Percentiles rank a stretch among this genome's conserved stretches.
Evolutionary conservation across 2,113 vertebrate genomes (phyloP).

Genomic region (Petrocephalus zakoni): DNA sequence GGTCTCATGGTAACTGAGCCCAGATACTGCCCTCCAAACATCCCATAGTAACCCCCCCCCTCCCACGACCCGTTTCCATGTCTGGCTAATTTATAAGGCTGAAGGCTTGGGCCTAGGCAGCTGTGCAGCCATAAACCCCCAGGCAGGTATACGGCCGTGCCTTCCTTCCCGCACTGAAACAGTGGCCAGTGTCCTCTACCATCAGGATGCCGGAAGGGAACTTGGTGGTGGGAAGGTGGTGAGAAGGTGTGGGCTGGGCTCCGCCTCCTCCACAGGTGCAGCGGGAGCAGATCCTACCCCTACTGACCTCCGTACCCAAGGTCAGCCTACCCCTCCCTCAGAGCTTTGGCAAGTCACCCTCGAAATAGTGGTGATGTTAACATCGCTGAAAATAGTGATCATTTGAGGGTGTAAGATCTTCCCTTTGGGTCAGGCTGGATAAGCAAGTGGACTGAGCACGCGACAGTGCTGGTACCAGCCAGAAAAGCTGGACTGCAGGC

Average conservation of each 20-base stretch:
- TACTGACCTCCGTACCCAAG: not conserved
- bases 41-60: not conserved
- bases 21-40: slow-evolving; percentile 7
- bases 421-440: not conserved
- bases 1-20: slow-evolving; percentile 23
- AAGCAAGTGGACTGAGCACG: not conserved
- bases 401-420: not conserved
- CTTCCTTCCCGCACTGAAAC: not conserved
- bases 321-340: not conserved
- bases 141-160: not conserved
- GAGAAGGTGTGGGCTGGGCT: not conserved
- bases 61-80: not conserved
- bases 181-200: not conserved
- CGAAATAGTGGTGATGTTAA: not conserved
- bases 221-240: too few relatives aligned
- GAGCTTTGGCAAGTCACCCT: not conserved
- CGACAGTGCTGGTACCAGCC: not conserved
- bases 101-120: not conserved
- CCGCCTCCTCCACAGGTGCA: not conserved
- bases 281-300: not conserved
- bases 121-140: too few relatives aligned
- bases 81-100: not conserved
- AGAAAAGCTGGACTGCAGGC: not conserved
- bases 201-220: not conserved
- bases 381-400: not conserved